Percentiles rank a stretch among this genome's conserved stretches.
These are phyloP conservation scores for Saccopteryx leptura DNA, from an alignment of 2,113 vertebrate genomes.

Conservation along the genomic window DNA sequence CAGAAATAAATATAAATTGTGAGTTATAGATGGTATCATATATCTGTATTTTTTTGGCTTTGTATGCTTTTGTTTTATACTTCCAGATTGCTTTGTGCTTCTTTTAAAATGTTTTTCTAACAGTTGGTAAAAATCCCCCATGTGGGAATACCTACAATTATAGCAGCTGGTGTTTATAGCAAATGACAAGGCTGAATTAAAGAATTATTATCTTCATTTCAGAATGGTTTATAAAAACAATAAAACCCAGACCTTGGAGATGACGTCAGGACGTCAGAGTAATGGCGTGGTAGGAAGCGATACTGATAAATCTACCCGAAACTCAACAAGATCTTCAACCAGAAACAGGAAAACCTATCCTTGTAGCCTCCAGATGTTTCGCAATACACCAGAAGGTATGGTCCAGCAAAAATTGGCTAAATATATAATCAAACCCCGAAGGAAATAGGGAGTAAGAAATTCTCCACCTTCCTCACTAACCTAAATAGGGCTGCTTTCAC, in stretches of 20 bases:
- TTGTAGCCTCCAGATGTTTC: no score
- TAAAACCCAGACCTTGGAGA: not conserved
- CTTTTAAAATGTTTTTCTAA: slow-evolving; percentile 50
- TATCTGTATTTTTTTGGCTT: not conserved
- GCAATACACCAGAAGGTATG: no score
- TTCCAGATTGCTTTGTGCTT: slow-evolving; percentile 55
- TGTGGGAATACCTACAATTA: slow-evolving; percentile 53
- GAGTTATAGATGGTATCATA: slow-evolving; percentile 35
- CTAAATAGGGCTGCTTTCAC: no score
- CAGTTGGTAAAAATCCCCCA: slow-evolving; percentile 46
- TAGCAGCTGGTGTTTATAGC: slow-evolving; percentile 62
- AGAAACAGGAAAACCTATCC: no score
- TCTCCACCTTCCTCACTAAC: no score
- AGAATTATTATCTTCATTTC: slow-evolving; percentile 73
- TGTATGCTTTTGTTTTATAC: not conserved
- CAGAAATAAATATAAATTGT: slow-evolving; percentile 58
- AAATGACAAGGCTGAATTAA: slow-evolving; percentile 72
- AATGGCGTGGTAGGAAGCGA: no score
- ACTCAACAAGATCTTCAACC: no score
- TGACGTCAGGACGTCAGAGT: no score
- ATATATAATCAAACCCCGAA: no score
- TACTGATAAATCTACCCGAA: no score
- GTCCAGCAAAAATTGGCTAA: no score
- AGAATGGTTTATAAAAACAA: slow-evolving; percentile 35
- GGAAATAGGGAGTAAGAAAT: no score